phyloP scores from a whole-genome alignment of 2,797 vertebrate genomes.

The Cheirogaleus major region DNA sequence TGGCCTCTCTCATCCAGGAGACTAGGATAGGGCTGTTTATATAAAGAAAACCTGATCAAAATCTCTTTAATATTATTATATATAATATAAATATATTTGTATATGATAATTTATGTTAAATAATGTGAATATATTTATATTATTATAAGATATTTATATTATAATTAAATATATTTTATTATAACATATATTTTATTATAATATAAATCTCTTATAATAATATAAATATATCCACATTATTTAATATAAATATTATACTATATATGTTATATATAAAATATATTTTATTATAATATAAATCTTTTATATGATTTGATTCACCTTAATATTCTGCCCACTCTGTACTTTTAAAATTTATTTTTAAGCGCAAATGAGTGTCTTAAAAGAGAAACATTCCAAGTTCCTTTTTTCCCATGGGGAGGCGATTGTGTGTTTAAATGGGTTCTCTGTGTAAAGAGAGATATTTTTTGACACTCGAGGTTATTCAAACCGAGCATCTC shows the following conservation, averaged over 20 bases:
- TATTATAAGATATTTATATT: too few species aligned
- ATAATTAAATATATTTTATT: too few species aligned
- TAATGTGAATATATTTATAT: background rate
- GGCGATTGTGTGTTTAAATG: background rate
- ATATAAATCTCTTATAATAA: too few species aligned
- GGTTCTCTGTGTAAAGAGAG: constrained; percentile 41
- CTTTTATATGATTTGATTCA: background rate
- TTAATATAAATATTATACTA: too few species aligned
- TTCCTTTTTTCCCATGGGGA: background rate
- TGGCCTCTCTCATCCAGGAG: background rate
- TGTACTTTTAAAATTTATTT: background rate
- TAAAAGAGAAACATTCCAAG: background rate
- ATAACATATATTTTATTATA: too few species aligned
- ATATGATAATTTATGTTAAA: background rate
- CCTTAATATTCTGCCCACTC: background rate
- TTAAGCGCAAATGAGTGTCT: constrained; percentile 12
- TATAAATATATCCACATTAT: too few species aligned
- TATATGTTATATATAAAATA: too few species aligned
- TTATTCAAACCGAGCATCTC: constrained; percentile 60
- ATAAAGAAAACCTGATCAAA: background rate
- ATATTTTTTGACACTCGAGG: background rate
- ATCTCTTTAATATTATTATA: background rate
- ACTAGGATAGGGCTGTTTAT: too few species aligned
- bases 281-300: background rate
- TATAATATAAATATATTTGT: background rate